Base-by-base conservation (phyloP, 1,140 invertebrate species). In the Aphidius gifuensis region DNA sequence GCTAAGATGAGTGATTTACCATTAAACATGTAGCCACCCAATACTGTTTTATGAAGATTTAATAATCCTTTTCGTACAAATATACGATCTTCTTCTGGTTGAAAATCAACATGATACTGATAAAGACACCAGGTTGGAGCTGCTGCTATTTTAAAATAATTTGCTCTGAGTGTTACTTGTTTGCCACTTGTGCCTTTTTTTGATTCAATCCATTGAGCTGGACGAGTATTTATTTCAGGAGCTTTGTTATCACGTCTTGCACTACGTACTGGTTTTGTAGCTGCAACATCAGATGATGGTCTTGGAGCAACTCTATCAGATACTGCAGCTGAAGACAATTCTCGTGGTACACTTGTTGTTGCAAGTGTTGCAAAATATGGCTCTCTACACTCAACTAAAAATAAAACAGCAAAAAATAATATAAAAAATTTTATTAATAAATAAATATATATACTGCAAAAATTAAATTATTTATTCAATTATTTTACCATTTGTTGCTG, bases 71-170 rank as follows among this genome's bases (percentile, higher is more conserved):
- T 89, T 16, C 87, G 82, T 4, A 87, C 75, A 1, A 61, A 49
- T 1, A 86, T 88, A 23, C 82, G 78, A 51, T 93, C 92, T 66
- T 92, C 86, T 6, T 87, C 83, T 0, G 92, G 92, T 0, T 75
- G 71, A 69, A 93, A 90, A 68, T 91, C 88, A 0, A 96, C 92
- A 64, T 87, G 84, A 73, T 97, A 96, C 65, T 94, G 90, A 60
- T 87, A 89, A 0, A 96, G 76, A 43, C 85, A 80, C 90, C 91
- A 94, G 49, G 90, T 82, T 0, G 90, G 86, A 2, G 77, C 80
- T 0, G 85, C 84, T 4, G 87, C 58, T 1, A 96, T 67, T 9
- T 83, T 81, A 65, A 93, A 94, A 64, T 91, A 94, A 74, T 96
- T 96, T 0, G 91, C 78, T 1, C 81, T 61, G 0, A 95, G 64